Evolutionary conservation across 2,113 vertebrate species (phyloP), one percentile per base, ranked within the genome.

Genomic region (Myrmophylax atrothorax): DNA sequence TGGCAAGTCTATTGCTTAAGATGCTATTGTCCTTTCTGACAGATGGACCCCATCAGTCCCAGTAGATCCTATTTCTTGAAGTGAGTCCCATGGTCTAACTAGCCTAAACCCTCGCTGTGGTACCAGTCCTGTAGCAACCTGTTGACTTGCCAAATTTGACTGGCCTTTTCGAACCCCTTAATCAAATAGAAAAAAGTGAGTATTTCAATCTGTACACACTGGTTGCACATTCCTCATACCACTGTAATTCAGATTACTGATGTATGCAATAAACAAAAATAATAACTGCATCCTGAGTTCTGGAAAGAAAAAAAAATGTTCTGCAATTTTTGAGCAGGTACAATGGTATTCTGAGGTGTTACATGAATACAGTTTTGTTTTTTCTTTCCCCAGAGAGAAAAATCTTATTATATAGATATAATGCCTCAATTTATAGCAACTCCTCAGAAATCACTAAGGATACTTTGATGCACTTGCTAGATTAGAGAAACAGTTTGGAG

Each of bases 341-440:
- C 25, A 62, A 35, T 38, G 23, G 2, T 33, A 56, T 42, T 80
- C 10, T 62, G 49, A 66, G 14, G 4, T 80, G 12, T 18, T 55
- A 42, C 31, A 55, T 6, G 5, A 79, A 35, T 1, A 1, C 11
- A 33, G 1, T 5, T 81, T n/a, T 35, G 5, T 20, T 56, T 3
- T 14, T 26, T 16, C 58, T 47, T 8, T 3, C 3, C 7, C 5
- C 25, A 38, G 50, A 44, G 8, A 42, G 13, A 63, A 88, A 52
- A 82, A 49, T n/a, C 5, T 29, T 70, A 7, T 11, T 76, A n/a
- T n/a, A 1, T 40, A 26, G 14, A 10, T 59, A 55, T 49, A 10
- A 80, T 23, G 0, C 1, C 6, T 60, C 38, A 66, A 18, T 17
- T 95, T 58, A 62, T 24, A 69, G 13, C 6, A 73, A 2, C 8